These are phyloP conservation scores for Syngnathus acus DNA, from an alignment of 2,797 vertebrate genomes.

Conservation along the genomic window DNA sequence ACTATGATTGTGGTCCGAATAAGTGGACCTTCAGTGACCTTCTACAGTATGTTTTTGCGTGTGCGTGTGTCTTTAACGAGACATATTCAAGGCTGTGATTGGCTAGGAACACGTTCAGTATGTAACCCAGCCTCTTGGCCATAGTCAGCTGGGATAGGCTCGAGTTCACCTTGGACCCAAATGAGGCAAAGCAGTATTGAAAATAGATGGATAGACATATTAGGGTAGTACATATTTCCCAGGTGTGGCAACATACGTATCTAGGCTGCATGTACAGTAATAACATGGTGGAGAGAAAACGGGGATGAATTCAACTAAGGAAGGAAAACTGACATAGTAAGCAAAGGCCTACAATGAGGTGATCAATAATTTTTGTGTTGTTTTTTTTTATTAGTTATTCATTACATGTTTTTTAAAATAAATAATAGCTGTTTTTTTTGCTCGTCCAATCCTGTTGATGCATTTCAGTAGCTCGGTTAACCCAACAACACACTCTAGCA, in stretches of 20 bases:
- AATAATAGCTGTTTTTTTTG: no score
- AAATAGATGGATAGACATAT: slow-evolving; percentile 11
- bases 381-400: no score
- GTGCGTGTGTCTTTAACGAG: slow-evolving; percentile 42
- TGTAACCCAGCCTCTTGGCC: background rate
- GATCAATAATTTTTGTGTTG: background rate
- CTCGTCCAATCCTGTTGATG: no score
- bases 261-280: slow-evolving; percentile 16
- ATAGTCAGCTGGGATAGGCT: background rate
- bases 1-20: background rate
- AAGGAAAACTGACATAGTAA: no score
- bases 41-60: slow-evolving; percentile 12
- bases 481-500: no score
- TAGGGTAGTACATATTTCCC: slow-evolving; percentile 43
- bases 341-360: background rate
- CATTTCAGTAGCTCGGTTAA: no score
- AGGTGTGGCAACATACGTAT: slow-evolving; percentile 21
- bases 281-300: background rate
- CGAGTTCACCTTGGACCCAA: background rate
- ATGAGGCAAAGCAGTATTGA: background rate
- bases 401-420: no score
- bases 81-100: background rate
- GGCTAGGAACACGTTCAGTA: background rate
- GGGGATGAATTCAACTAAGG: no score
- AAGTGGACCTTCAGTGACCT: slow-evolving; percentile 26